phyloP scores from a whole-genome alignment of 2,113 vertebrate genomes.

The Engystomops pustulosus region DNA sequence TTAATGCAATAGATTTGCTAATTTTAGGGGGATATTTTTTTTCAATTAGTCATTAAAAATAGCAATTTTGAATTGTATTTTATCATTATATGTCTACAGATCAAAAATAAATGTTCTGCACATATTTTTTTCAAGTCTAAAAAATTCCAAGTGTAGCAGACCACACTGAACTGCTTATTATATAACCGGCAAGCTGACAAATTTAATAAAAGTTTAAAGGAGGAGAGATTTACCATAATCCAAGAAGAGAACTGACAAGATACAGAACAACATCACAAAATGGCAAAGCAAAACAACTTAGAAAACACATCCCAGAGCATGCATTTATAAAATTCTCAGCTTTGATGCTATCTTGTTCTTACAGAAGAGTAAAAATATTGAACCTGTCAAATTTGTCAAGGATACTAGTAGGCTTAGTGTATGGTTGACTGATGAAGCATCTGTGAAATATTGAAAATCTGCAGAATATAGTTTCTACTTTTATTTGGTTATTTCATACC shows the following conservation, averaged over 20 bases:
- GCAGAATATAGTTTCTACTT: not conserved
- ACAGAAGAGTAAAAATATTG: slow-evolving; percentile 42
- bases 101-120: not conserved
- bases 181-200: not conserved
- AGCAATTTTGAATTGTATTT: no score
- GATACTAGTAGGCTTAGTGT: slow-evolving; percentile 37
- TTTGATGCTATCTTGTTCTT: slow-evolving; percentile 51
- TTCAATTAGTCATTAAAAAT: no score
- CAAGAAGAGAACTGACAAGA: slow-evolving; percentile 34
- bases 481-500: not conserved
- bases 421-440: slow-evolving; percentile 42
- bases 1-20: no score
- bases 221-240: slow-evolving; percentile 31
- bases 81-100: no score
- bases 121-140: not conserved
- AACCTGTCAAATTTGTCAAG: slow-evolving; percentile 45
- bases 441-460: slow-evolving; percentile 28
- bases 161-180: slow-evolving; percentile 23
- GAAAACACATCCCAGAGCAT: slow-evolving; percentile 37
- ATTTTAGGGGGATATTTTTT: no score
- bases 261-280: slow-evolving; percentile 33
- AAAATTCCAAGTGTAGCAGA: not conserved
- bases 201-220: slow-evolving; percentile 33
- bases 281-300: slow-evolving; percentile 46
- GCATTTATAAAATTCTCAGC: slow-evolving; percentile 27